Evolutionary conservation across 2,888 invertebrate genomes (phyloP).

Genomic region (Archaeoteleia sp.): DNA sequence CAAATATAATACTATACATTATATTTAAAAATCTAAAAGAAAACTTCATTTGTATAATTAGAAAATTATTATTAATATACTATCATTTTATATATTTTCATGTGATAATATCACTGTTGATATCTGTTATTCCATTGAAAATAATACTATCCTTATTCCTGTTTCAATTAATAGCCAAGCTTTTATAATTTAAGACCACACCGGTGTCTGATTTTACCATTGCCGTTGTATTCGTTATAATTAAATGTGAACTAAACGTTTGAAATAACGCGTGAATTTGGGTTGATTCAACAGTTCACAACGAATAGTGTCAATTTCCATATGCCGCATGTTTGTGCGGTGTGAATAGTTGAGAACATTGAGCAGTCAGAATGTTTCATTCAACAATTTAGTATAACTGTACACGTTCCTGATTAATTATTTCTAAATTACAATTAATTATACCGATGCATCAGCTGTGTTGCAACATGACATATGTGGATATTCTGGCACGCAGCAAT

Average conservation of each 20-base stretch:
- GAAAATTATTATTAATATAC: no score
- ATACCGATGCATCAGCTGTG: slow-evolving; percentile 9
- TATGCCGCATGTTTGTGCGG: not conserved
- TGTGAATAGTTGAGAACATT: slow-evolving; percentile 15
- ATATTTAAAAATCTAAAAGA: no score
- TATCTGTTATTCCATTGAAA: no score
- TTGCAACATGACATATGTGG: slow-evolving; percentile 20
- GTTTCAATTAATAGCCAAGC: no score
- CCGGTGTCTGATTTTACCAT: no score
- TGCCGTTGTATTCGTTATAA: no score
- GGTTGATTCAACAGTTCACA: not conserved
- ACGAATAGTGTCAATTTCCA: slow-evolving; percentile 13
- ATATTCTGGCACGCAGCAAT: slow-evolving; percentile 4
- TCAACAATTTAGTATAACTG: slow-evolving; percentile 6
- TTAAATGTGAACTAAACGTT: not conserved
- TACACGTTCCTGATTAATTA: slow-evolving; percentile 28
- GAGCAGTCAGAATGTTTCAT: slow-evolving; percentile 26
- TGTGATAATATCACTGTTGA: no score
- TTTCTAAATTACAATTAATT: slow-evolving; percentile 37
- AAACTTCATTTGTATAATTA: no score
- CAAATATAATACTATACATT: no score
- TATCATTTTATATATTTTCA: no score
- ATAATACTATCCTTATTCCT: no score
- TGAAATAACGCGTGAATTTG: slow-evolving; percentile 4
- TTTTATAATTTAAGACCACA: no score